Base-by-base conservation (phyloP, 1,140 invertebrate genomes). In the Danaus plexippus region DNA sequence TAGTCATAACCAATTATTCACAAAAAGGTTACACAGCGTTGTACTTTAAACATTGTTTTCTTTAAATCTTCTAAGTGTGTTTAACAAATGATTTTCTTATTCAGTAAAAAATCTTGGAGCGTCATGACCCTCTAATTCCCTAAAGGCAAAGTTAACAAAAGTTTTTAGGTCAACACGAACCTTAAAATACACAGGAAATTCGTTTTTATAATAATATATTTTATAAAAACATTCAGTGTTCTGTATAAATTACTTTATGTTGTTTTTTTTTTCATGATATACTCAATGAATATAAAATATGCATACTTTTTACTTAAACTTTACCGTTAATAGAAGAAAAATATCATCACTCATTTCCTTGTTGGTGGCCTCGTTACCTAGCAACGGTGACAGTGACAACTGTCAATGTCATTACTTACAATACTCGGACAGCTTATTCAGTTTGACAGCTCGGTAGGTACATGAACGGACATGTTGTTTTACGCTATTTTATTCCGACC, bases 121-220 rank as follows among this genome's bases (percentile, higher is more conserved):
- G 54, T 53, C 53, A 54, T 60, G 54, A 60, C 58, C 52, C 53
- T 52, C 47, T 60, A 60, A 55, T 60, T 60, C 53, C 58, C 58
- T 60, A 42, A 47, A 51, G 53, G 48, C 43, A 46, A 54, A 51
- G 57, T 50, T 52, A 42, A 55, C 48, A 54, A 60, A 60, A 43
- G 49, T 60, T 60, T 54, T 42, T 54, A 60, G 58, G 58, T 60
- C 58, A 60, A 60, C 58, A 54, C 58, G 52, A 22, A 44, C 55
- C 48, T 50, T 40, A 43, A 57, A 49, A 32, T 53, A 49, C 53
- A 57, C 44, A 60, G 52, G 52, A 43, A 54, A 60, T 60, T 60
- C 49, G 47, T 60, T 60, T 57, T 57, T 40, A 42, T 54, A 60
- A 60, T 54, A 60, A 54, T 60, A 54, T 60, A 11, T 52, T 52